Base-by-base conservation (phyloP, 2,797 vertebrate species). In the Onychomys torridus region DNA sequence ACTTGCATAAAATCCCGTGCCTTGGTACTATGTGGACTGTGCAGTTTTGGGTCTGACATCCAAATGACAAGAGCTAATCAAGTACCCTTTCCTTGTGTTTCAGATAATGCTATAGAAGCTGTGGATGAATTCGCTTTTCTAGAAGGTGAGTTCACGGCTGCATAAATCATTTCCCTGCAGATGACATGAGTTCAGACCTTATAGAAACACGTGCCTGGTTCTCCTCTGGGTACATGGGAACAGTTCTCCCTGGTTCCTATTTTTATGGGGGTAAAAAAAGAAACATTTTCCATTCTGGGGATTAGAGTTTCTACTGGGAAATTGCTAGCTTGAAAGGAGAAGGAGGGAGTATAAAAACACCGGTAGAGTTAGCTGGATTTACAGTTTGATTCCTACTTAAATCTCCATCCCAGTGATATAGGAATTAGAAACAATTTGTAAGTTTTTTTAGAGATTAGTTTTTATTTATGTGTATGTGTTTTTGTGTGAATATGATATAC, bases 121-220 rank as follows among this genome's bases (percentile, higher is more conserved):
- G 99, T 99, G 87, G 99, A 99, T 97, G 99, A 99, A 98, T 99
- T 99, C 97, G 99, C 99, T 27, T 99, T 99, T 99, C 98, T 99
- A 96, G 99, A 99, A 99, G 99, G 99, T 99, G 98, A 98, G 99
- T 97, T 95, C 86, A 73, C 1, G 1, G 78, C 16, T 17, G 0
- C 73, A 55, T 23, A 79, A 59, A 25, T 84, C 78, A 32, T 91
- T 93, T 57, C 14, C 37, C 10, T 92, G 59, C 46, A 87, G 65
- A 14, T 71, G 4, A 67, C 78, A 57, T 46, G 78, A 90, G 29
- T 87, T 96, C 27, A 91, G 16, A 90, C 17, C 14, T 84, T 91
- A 61, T 21, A 40, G 81, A 46, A 89, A 61, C 5, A 25, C 67
- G 59, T 77, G 8, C 37, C 63, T 96, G 90, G 4, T 40, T 84